A percentile compares a stretch with the other conserved stretches of the same genome.
phyloP scores from a whole-genome alignment of 1,140 invertebrate species.

The Conus betulinus region DNA sequence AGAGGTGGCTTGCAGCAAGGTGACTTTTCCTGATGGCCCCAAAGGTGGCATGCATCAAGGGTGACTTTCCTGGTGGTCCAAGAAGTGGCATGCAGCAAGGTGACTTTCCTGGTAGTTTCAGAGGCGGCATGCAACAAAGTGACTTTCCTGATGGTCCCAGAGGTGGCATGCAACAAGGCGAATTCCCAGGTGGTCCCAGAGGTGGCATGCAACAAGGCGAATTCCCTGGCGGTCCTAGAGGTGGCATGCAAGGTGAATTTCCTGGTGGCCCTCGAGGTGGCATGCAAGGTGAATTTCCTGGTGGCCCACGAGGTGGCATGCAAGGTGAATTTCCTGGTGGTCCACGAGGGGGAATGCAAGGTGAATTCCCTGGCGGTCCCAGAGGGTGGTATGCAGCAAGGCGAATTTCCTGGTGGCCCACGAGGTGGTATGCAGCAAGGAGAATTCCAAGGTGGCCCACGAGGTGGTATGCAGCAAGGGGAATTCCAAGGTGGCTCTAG shows the following conservation, averaged over 20 bases:
- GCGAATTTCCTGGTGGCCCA: neutral
- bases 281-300: slow-evolving; percentile 5
- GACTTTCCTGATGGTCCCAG: neutral
- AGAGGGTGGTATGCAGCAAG: neutral
- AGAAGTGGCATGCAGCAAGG: neutral
- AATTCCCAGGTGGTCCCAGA: neutral
- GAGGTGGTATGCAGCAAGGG: neutral
- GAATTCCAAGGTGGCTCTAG: neutral
- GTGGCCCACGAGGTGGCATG: neutral
- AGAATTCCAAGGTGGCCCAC: slow-evolving; percentile 13
- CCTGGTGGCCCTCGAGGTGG: slow-evolving; percentile 16
- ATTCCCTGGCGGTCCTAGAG: slow-evolving; percentile 32
- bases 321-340: slow-evolving; percentile 20
- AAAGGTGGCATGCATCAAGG: neutral
- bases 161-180: neutral
- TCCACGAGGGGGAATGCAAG: neutral
- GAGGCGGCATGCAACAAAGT: neutral
- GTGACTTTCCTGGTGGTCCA: neutral
- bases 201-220: neutral
- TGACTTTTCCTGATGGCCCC: neutral
- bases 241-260: neutral
- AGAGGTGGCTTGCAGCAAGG: neutral
- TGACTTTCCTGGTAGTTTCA: neutral
- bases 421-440: neutral
- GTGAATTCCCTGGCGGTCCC: neutral